Conservation (phyloP, 2,888 invertebrate species). For the Bursaphelenchus okinawaensis region DNA sequence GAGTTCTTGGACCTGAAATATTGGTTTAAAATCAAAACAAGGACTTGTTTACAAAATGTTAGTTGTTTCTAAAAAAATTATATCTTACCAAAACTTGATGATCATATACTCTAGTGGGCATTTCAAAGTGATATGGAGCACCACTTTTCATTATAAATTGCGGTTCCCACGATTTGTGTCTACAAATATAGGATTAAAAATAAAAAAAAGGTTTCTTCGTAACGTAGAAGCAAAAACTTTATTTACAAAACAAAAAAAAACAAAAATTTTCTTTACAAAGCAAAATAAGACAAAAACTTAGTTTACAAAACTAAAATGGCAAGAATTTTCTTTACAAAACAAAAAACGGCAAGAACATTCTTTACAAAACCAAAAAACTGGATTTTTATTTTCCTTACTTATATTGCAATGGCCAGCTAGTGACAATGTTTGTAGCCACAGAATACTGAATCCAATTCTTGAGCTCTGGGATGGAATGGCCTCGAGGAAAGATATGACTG, state of each 20-base stretch:
- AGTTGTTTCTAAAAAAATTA: neutral
- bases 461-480: constrained; percentile 23
- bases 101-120: constrained; percentile 26
- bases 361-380: neutral
- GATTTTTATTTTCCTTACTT: too few relatives aligned
- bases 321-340: neutral
- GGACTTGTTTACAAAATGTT: neutral
- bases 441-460: constrained; percentile 27
- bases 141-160: constrained; percentile 30
- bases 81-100: constrained; percentile 34
- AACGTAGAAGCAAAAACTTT: too few relatives aligned
- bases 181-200: constrained; percentile 10
- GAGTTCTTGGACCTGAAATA: constrained; percentile 28
- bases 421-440: constrained; percentile 11
- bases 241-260: neutral
- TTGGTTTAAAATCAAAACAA: neutral
- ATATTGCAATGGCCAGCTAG: neutral
- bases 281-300: neutral
- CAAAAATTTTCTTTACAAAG: neutral
- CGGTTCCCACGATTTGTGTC: constrained; percentile 24
- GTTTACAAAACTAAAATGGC: neutral
- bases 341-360: neutral
- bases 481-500: constrained; percentile 18
- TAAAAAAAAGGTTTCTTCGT: too few relatives aligned
- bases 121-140: constrained; percentile 30